phyloP scores from a whole-genome alignment of 92 coral and sea anemone species.

The Porites rus region DNA sequence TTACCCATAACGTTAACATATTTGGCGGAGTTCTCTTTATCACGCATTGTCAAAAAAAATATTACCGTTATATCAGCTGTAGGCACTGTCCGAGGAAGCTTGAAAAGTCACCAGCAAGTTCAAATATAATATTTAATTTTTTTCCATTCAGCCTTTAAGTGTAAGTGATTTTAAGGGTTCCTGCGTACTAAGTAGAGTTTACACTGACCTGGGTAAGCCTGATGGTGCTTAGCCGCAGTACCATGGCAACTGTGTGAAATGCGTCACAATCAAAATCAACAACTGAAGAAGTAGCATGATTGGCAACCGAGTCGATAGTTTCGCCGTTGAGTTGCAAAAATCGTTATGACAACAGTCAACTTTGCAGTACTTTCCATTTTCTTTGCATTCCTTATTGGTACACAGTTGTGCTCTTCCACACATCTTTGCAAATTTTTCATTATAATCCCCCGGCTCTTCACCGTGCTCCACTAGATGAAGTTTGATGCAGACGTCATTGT shows the following conservation, averaged over 20 bases:
- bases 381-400: neutral
- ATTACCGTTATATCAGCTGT: too few species aligned
- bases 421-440: neutral
- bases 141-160: too few species aligned
- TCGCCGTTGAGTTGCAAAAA: neutral
- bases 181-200: neutral
- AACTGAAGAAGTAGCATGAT: neutral
- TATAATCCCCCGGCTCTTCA: neutral
- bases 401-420: neutral
- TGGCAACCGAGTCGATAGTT: too few species aligned
- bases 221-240: neutral
- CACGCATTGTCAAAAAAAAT: too few species aligned
- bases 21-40: too few species aligned
- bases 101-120: too few species aligned
- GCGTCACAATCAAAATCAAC: neutral
- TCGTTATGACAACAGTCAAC: conserved; percentile 12
- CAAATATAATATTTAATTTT: too few species aligned
- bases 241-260: neutral
- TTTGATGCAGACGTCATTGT: neutral
- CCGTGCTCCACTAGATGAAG: neutral
- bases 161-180: neutral
- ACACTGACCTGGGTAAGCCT: neutral
- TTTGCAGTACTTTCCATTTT: neutral
- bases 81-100: too few species aligned
- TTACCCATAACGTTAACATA: too few species aligned